phyloP scores from a whole-genome alignment of 2,888 invertebrate genomes.

The Drosophila conformis region DNA sequence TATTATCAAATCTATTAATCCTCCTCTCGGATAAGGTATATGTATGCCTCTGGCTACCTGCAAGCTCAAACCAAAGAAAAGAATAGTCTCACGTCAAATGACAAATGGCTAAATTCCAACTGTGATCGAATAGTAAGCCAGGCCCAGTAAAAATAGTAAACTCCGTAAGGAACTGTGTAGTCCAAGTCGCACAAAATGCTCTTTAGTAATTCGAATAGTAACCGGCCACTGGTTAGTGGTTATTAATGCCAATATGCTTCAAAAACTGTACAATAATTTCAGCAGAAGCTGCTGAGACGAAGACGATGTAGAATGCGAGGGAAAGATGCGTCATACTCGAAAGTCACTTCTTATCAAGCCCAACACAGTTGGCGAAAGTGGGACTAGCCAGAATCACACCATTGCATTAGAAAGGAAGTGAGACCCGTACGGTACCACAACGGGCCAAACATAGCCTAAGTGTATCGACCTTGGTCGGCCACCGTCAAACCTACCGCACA shows the following conservation, averaged over 20 bases:
- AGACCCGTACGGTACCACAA: background rate
- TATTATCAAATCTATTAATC: no score
- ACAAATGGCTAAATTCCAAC: background rate
- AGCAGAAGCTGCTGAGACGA: background rate
- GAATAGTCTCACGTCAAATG: background rate
- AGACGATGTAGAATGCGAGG: background rate
- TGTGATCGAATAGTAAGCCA: no score
- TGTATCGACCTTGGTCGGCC: background rate
- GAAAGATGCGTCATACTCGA: background rate
- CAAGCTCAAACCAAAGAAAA: no score
- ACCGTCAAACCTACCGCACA: background rate
- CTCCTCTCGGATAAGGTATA: no score
- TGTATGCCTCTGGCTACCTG: no score
- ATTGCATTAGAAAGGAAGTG: background rate
- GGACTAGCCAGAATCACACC: background rate
- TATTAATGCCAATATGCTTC: background rate
- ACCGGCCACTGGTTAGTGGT: no score
- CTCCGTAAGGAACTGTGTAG: background rate
- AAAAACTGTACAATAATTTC: background rate
- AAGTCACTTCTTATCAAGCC: background rate
- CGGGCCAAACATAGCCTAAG: background rate
- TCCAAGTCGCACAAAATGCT: no score
- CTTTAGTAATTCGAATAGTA: no score
- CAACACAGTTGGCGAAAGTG: background rate
- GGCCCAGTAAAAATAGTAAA: background rate